phyloP scores from a whole-genome alignment of 2,113 vertebrate species.

The Urocynchramus pylzowi region DNA sequence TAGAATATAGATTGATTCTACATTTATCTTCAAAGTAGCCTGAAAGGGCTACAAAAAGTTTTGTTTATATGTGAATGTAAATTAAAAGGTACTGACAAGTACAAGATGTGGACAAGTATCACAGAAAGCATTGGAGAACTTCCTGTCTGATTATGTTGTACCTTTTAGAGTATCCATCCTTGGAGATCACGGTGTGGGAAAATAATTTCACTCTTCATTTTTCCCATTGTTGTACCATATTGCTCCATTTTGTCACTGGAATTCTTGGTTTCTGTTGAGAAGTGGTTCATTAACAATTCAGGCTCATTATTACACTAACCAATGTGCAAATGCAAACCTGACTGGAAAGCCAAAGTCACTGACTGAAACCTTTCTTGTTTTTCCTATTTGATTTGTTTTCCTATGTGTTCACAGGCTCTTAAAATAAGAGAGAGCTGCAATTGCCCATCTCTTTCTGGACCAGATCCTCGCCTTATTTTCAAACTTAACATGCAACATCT shows the following conservation, averaged over 20 bases:
- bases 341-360: background rate
- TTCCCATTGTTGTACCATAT: background rate
- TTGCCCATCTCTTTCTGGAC: constrained; percentile 83
- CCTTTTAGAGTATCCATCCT: background rate
- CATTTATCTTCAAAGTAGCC: constrained; percentile 21
- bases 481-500: constrained; percentile 73
- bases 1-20: constrained; percentile 1
- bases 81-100: background rate
- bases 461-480: constrained; percentile 87
- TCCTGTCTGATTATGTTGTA: background rate
- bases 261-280: background rate
- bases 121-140: background rate
- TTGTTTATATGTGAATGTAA: background rate
- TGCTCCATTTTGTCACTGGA: background rate
- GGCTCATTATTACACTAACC: background rate
- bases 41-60: background rate
- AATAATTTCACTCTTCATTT: background rate
- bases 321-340: background rate
- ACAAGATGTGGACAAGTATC: background rate
- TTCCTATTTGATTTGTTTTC: constrained; percentile 8
- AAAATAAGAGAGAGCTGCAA: constrained; percentile 85
- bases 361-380: background rate
- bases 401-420: constrained; percentile 81
- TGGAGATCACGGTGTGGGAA: background rate
- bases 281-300: background rate